phyloP scores from a whole-genome alignment of 2,888 invertebrate species.

The Ctena decussata region DNA sequence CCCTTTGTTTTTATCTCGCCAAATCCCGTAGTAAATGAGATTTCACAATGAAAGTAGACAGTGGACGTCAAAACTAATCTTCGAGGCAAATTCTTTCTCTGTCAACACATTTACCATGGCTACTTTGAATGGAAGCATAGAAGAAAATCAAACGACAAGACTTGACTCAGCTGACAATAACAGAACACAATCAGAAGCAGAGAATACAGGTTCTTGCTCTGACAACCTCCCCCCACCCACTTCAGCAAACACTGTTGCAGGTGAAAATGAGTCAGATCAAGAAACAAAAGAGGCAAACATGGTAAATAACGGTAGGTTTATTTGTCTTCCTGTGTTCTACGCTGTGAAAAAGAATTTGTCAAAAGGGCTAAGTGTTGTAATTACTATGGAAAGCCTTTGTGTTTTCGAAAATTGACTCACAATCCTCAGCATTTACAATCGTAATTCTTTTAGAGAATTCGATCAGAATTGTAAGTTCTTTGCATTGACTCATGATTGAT shows the following conservation, averaged over 20 bases:
- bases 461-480: too few relatives aligned
- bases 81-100: not conserved
- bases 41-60: constrained; percentile 13
- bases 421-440: too few relatives aligned
- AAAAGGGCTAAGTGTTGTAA: too few relatives aligned
- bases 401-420: too few relatives aligned
- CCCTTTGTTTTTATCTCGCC: constrained; percentile 68
- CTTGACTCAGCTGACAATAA: not conserved
- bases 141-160: not conserved
- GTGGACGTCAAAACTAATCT: not conserved
- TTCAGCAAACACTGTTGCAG: not conserved
- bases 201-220: not conserved
- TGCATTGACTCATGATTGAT: too few relatives aligned
- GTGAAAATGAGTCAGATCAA: constrained; percentile 9
- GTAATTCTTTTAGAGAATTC: too few relatives aligned
- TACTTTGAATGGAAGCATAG: not conserved
- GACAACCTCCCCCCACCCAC: not conserved
- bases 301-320: too few relatives aligned
- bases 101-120: not conserved
- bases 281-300: too few relatives aligned
- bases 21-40: constrained; percentile 43
- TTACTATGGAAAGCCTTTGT: too few relatives aligned
- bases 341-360: too few relatives aligned
- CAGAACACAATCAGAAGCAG: not conserved
- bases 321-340: too few relatives aligned